Evolutionary conservation across 2,888 invertebrate genomes (phyloP).

Genomic region (Bimastos eiseni): DNA sequence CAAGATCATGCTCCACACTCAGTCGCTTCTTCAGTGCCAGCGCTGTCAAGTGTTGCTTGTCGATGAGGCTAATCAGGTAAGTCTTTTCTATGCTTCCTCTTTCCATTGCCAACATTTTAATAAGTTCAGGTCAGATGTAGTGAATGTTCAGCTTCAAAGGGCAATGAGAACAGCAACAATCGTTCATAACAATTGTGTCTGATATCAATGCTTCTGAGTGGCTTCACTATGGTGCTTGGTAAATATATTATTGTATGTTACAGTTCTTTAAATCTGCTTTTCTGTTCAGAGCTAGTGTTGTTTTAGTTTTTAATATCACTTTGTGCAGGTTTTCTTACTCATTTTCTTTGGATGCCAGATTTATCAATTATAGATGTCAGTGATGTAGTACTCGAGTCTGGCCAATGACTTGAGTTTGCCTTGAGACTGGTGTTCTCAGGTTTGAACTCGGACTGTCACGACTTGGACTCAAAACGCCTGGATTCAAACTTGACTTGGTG

Average conservation of each 20-base stretch:
- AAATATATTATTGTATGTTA: neutral
- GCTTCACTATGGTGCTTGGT: neutral
- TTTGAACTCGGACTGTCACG: too few relatives aligned
- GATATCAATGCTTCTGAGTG: neutral
- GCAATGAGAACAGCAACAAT: too few relatives aligned
- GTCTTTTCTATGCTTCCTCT: neutral
- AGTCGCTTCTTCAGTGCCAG: slow-evolving; percentile 87
- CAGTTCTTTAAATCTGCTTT: neutral
- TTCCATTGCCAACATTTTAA: neutral
- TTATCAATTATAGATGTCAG: neutral
- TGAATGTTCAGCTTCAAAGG: too few relatives aligned
- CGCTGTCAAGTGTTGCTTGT: slow-evolving; percentile 91
- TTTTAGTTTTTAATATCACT: too few relatives aligned
- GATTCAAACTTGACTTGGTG: too few relatives aligned
- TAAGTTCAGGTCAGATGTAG: neutral
- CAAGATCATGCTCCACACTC: slow-evolving; percentile 62
- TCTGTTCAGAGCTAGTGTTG: neutral
- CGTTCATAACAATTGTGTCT: neutral
- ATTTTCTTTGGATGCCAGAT: neutral
- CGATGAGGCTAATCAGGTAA: slow-evolving; percentile 66
- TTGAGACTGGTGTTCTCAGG: too few relatives aligned
- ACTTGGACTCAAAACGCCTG: too few relatives aligned
- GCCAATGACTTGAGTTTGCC: too few relatives aligned
- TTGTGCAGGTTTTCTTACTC: too few relatives aligned
- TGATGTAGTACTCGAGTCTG: too few relatives aligned